Evolutionary conservation across 2,113 vertebrate genomes (phyloP).

Genomic region (Sus scrofa): T2T-Sscrofa CM000824.6:229518001-229518500

Average conservation of each 20-base stretch:
- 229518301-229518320: not conserved
- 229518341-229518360: not conserved
- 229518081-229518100: not conserved
- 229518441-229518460: not conserved
- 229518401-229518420: not conserved
- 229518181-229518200: not conserved
- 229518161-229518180: not conserved
- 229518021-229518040: not conserved
- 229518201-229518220: rapidly evolving
- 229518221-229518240: rapidly evolving
- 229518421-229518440: not conserved
- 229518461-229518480: not conserved
- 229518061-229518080: not conserved
- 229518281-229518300: not conserved
- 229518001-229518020: too few species aligned
- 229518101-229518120: too few species aligned
- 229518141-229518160: not conserved
- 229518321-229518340: not conserved
- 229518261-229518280: not conserved
- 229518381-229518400: not conserved
- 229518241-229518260: not conserved
- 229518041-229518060: not conserved
- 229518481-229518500: rapidly evolving
- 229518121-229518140: not conserved
- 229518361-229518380: not conserved